phyloP scores from a whole-genome alignment of 1,140 invertebrate genomes.

The Telenomus remus region DNA sequence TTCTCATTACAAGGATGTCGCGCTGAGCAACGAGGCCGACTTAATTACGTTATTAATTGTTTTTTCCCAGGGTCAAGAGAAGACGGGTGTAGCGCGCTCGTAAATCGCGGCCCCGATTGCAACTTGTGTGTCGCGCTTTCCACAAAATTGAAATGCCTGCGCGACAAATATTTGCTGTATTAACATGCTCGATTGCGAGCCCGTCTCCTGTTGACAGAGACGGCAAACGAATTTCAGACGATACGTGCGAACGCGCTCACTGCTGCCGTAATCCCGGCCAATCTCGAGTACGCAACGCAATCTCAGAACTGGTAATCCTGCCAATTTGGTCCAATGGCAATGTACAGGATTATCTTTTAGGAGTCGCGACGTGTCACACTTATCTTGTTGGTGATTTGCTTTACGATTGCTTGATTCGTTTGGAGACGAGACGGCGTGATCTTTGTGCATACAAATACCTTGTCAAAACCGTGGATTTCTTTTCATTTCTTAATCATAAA shows the following conservation, averaged over 20 bases:
- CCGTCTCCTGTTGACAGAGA: constrained; percentile 35
- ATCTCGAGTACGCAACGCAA: constrained; percentile 56
- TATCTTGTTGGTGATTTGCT: constrained; percentile 50
- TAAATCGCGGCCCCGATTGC: no score
- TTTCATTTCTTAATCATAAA: no score
- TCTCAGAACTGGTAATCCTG: constrained; percentile 60
- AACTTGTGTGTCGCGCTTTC: not conserved
- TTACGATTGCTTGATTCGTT: constrained; percentile 43
- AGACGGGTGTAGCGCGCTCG: not conserved
- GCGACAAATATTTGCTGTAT: constrained; percentile 50
- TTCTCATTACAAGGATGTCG: constrained; percentile 63
- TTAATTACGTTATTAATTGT: constrained; percentile 71
- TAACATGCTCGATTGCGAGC: constrained; percentile 27
- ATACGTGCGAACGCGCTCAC: constrained; percentile 53
- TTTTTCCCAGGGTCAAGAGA: constrained; percentile 47
- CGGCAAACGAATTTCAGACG: constrained; percentile 41
- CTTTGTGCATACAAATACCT: not conserved
- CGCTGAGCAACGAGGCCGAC: constrained; percentile 59
- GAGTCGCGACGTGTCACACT: constrained; percentile 48
- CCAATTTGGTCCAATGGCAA: constrained; percentile 60
- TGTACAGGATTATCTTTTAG: constrained; percentile 53
- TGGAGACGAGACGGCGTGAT: constrained; percentile 19
- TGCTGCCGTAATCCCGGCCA: constrained; percentile 54
- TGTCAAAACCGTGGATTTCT: no score
- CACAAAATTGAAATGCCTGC: constrained; percentile 12